Evolutionary conservation across 2,113 vertebrate species (phyloP).

Genomic region (Cyanoramphus novaezelandiae): DNA sequence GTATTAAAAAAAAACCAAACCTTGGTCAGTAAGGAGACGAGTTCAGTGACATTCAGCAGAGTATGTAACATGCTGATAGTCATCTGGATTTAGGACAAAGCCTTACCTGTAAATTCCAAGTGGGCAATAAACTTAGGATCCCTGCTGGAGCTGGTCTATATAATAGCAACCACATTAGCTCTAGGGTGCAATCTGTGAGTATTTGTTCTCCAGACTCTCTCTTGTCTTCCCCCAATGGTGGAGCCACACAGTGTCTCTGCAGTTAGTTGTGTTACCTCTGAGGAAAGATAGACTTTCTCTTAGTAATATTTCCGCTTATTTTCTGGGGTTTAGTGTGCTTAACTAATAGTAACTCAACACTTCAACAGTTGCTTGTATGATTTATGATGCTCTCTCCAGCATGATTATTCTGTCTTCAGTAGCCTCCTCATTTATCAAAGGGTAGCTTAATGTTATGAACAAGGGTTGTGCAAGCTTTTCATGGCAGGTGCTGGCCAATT

Average conservation of each 20-base stretch:
- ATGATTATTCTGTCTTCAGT: not conserved
- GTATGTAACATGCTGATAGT: not conserved
- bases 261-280: not conserved
- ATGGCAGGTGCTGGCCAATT: conserved; percentile 51
- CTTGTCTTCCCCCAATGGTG: not conserved
- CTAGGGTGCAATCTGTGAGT: not conserved
- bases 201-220: not conserved
- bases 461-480: not conserved
- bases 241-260: not conserved
- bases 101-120: not conserved
- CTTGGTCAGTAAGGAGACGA: not conserved
- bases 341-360: not conserved
- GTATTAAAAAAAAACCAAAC: not conserved
- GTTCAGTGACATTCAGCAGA: not conserved
- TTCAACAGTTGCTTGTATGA: not conserved
- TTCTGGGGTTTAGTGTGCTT: not conserved
- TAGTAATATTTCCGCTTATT: not conserved
- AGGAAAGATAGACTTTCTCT: not conserved
- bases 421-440: not conserved
- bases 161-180: not conserved
- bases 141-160: not conserved
- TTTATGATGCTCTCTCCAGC: not conserved
- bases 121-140: not conserved
- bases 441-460: not conserved
- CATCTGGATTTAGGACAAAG: not conserved